A percentile compares a stretch with the other conserved stretches of the same genome.
Evolutionary conservation across 2,888 invertebrate species (phyloP).

Genomic region (Deilephila porcellus): DNA sequence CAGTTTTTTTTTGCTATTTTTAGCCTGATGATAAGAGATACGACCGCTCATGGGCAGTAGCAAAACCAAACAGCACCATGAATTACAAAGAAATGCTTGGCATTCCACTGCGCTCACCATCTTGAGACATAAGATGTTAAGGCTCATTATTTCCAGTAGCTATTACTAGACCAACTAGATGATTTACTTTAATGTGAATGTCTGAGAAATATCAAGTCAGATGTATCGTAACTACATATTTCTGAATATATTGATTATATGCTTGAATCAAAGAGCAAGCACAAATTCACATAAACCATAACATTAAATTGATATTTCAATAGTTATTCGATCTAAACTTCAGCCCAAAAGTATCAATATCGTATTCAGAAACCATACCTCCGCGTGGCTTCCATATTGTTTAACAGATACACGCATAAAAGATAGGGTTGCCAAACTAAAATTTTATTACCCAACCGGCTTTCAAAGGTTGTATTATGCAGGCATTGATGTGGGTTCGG

Average conservation of each 20-base stretch:
- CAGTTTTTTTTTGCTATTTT: no score
- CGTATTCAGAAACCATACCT: conserved; percentile 7
- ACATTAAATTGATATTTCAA: background rate
- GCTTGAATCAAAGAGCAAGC: background rate
- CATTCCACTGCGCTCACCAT: no score
- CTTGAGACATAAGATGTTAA: no score
- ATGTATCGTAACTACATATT: no score
- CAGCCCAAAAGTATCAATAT: conserved; percentile 16
- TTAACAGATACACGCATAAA: background rate
- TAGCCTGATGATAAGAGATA: no score
- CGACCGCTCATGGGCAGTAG: no score
- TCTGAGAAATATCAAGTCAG: no score
- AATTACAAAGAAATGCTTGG: no score
- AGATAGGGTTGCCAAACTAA: conserved; percentile 12
- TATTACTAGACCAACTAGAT: no score
- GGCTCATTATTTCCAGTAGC: no score
- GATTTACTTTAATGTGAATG: no score
- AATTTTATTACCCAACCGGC: conserved; percentile 16
- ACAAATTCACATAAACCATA: background rate
- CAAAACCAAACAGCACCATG: no score
- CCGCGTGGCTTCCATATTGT: conserved; percentile 9
- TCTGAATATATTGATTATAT: background rate
- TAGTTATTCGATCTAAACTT: background rate
- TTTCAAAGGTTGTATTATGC: conserved; percentile 3
- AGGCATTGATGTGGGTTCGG: conserved; percentile 11